Conservation (phyloP, 1,140 invertebrate genomes). For the Centruroides sculpturatus region DNA sequence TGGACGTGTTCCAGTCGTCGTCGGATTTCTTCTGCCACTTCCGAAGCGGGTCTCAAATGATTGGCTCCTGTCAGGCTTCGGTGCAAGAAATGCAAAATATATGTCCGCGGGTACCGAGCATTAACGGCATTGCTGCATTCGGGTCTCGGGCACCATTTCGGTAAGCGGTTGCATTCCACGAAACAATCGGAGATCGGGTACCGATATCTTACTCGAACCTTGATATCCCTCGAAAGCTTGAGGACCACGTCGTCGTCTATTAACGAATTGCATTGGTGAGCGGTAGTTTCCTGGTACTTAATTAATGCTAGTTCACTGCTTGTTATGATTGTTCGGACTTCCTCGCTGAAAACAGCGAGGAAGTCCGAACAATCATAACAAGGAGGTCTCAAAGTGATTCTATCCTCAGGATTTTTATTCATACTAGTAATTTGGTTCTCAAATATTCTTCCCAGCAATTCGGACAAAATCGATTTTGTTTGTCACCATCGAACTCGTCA, state of each 20-base stretch:
- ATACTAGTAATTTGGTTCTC: conserved; percentile 30
- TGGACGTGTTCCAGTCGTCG: conserved; percentile 97
- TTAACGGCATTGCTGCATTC: conserved; percentile 94
- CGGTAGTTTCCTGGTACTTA: conserved; percentile 41
- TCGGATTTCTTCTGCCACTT: conserved; percentile 81
- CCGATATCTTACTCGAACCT: conserved; percentile 92
- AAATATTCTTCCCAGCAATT: too few species aligned
- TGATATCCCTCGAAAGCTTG: conserved; percentile 65
- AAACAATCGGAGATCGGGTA: conserved; percentile 98
- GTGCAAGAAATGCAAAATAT: conserved; percentile 93
- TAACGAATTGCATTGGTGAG: conserved; percentile 76
- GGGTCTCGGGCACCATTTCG: conserved; percentile 94
- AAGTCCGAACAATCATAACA: too few species aligned
- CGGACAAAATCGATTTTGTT: too few species aligned
- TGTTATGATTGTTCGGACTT: too few species aligned
- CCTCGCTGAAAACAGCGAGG: too few species aligned
- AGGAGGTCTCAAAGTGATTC: too few species aligned
- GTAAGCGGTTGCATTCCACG: conserved; percentile 86
- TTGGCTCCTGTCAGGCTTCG: conserved; percentile 97
- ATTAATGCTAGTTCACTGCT: too few species aligned
- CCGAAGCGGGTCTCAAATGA: conserved; percentile 53
- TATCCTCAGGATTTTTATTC: too few species aligned
- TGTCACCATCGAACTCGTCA: too few species aligned
- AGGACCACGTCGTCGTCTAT: conserved; percentile 94
- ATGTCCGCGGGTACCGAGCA: conserved; percentile 79